Conservation (phyloP, 2,888 invertebrate genomes). For the Nymphalis c-album region DNA sequence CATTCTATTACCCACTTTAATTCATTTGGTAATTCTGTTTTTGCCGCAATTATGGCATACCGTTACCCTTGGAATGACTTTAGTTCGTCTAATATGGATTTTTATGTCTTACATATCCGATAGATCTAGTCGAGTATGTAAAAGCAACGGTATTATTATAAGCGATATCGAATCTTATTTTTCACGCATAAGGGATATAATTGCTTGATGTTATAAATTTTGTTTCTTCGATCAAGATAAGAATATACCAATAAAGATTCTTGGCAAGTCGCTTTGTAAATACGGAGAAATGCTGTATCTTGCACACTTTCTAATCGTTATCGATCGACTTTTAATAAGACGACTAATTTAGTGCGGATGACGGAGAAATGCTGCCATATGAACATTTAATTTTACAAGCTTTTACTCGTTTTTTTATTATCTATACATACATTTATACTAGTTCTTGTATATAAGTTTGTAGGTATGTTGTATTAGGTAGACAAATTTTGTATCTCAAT, state of each 20-base stretch:
- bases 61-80: constrained; percentile 41
- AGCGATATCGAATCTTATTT: background rate
- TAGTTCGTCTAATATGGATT: constrained; percentile 45
- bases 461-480: background rate
- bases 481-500: too few species aligned
- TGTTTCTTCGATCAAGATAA: constrained; percentile 31
- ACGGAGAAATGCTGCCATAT: background rate
- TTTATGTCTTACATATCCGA: constrained; percentile 47
- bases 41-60: constrained; percentile 59
- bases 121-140: constrained; percentile 8
- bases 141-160: background rate
- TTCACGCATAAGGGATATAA: constrained; percentile 15
- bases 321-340: constrained; percentile 27
- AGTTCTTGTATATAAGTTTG: background rate
- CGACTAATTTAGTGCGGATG: background rate
- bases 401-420: background rate
- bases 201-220: constrained; percentile 16
- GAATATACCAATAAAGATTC: constrained; percentile 34
- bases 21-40: constrained; percentile 46
- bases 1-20: constrained; percentile 36
- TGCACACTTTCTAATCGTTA: constrained; percentile 31
- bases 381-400: constrained; percentile 3
- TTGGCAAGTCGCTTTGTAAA: constrained; percentile 28
- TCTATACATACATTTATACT: too few species aligned
- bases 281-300: constrained; percentile 29